Conservation (phyloP, 2,113 vertebrate genomes). For the Psettodes erumei region DNA sequence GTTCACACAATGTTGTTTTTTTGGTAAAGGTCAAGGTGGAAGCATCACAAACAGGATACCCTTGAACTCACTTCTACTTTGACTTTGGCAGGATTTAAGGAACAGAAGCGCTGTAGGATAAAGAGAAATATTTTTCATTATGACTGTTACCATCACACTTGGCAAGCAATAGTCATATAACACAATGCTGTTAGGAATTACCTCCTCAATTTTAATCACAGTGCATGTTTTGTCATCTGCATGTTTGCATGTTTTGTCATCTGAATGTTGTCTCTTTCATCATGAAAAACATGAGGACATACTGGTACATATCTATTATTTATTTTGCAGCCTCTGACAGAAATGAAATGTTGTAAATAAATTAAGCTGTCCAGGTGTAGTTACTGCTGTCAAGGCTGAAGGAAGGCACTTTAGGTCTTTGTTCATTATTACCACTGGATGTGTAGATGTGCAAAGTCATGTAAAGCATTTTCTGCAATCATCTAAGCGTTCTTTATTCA, state of each 20-base stretch:
- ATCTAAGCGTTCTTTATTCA: constrained; percentile 21
- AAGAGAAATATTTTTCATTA: background rate
- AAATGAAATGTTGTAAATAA: constrained; percentile 21
- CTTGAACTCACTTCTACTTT: constrained; percentile 41
- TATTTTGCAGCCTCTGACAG: background rate
- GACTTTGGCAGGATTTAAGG: constrained; percentile 23
- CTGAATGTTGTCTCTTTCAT: background rate
- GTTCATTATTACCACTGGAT: constrained; percentile 5
- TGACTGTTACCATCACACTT: background rate
- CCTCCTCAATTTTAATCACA: background rate
- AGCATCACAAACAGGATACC: constrained; percentile 43
- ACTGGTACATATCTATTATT: background rate
- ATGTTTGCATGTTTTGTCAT: too few species aligned
- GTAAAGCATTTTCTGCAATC: constrained; percentile 11
- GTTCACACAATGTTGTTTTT: constrained; percentile 39
- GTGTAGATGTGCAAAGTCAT: constrained; percentile 25
- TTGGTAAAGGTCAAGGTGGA: constrained; percentile 46
- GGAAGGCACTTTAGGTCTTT: background rate
- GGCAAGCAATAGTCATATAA: background rate
- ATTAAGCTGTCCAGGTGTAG: constrained; percentile 8
- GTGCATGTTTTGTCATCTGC: too few species aligned
- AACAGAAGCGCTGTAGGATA: background rate
- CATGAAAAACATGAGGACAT: background rate
- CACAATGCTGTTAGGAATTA: background rate
- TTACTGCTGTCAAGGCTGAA: background rate